Evolutionary conservation across 2,797 vertebrate species (phyloP).

Genomic region (Protosalanx chinensis): DNA sequence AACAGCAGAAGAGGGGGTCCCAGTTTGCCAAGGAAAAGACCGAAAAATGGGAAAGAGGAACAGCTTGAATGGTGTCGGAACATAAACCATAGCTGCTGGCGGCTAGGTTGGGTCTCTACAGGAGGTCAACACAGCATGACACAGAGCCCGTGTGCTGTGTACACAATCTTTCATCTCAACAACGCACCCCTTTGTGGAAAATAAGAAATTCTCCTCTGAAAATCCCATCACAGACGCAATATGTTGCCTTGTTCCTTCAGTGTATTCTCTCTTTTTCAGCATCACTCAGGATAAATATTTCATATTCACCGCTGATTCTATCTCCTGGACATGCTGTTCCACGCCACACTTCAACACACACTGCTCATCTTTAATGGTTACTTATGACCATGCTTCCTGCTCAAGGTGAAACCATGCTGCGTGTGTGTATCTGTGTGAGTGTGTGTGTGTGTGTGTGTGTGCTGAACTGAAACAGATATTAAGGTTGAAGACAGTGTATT

Average conservation of each 20-base stretch:
- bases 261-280: conserved; percentile 22
- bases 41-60: not conserved
- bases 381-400: conserved; percentile 9
- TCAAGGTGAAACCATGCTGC: conserved; percentile 13
- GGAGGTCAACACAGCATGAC: conserved; percentile 13
- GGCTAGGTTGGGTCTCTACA: not conserved
- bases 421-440: not conserved
- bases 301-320: not conserved
- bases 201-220: conserved; percentile 38
- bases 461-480: conserved; percentile 16
- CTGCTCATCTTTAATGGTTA: not conserved
- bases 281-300: conserved; percentile 31
- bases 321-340: not conserved
- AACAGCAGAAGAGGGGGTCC: conserved; percentile 13
- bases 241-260: conserved; percentile 24
- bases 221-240: conserved; percentile 43
- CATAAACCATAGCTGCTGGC: not conserved
- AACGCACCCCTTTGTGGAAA: conserved; percentile 47
- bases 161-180: conserved; percentile 48
- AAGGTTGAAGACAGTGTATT: not conserved
- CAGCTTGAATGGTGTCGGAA: not conserved
- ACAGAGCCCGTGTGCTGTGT: conserved; percentile 27
- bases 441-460: conserved; percentile 5
- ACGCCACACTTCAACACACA: conserved; percentile 20
- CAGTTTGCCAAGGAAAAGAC: not conserved